phyloP scores from a whole-genome alignment of 1,140 invertebrate genomes.

The Dendroctonus valens region DNA sequence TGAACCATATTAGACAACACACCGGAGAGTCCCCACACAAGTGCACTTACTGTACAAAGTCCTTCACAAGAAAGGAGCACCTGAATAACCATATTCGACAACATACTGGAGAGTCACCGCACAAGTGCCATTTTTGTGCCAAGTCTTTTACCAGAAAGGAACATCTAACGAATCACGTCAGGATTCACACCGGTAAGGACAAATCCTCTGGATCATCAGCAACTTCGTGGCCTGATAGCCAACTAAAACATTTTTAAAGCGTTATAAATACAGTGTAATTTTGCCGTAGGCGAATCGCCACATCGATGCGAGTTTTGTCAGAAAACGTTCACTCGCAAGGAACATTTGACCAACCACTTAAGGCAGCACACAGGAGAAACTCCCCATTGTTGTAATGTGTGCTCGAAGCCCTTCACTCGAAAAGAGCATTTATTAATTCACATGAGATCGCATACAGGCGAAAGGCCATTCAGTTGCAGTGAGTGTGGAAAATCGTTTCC shows the following conservation, averaged over 20 bases:
- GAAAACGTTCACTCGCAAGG: constrained; percentile 79
- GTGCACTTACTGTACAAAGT: constrained; percentile 74
- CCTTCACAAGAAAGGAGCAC: constrained; percentile 88
- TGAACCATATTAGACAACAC: constrained; percentile 68
- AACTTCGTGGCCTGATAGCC: no score
- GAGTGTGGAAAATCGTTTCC: constrained; percentile 86
- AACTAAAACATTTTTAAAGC: no score
- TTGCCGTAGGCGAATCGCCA: constrained; percentile 72
- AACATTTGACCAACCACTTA: constrained; percentile 77
- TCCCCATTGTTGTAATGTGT: constrained; percentile 71
- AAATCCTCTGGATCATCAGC: background rate
- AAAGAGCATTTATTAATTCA: constrained; percentile 75
- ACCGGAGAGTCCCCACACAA: constrained; percentile 76
- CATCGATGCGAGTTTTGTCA: constrained; percentile 80
- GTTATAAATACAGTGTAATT: constrained; percentile 33
- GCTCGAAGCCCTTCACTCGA: constrained; percentile 65
- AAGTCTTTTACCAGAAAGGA: constrained; percentile 84
- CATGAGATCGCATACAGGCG: constrained; percentile 85
- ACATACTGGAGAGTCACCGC: constrained; percentile 75
- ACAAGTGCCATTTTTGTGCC: constrained; percentile 77
- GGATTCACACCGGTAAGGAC: constrained; percentile 70
- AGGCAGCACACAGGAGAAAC: constrained; percentile 69
- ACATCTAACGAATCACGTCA: constrained; percentile 74
- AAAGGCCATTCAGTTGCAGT: constrained; percentile 75
- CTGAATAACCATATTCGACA: constrained; percentile 83